phyloP scores from a whole-genome alignment of 2,113 vertebrate genomes.

The Pteronura brasiliensis region DNA sequence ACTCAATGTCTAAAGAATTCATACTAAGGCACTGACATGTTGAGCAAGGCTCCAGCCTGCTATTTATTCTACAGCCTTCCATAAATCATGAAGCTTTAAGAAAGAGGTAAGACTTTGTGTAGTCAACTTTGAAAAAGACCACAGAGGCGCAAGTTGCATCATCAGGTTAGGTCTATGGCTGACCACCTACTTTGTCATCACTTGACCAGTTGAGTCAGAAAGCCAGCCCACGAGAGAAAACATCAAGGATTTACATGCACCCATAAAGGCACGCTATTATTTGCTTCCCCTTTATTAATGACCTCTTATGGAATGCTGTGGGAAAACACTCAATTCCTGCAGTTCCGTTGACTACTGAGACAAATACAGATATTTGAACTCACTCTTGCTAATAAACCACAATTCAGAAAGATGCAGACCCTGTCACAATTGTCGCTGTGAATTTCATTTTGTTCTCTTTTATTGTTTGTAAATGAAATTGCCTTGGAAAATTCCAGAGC shows the following conservation, averaged over 20 bases:
- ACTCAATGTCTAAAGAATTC: slow-evolving; percentile 61
- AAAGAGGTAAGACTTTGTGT: slow-evolving; percentile 42
- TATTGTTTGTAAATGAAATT: neutral
- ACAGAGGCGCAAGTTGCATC: slow-evolving; percentile 39
- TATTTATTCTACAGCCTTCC: slow-evolving; percentile 43
- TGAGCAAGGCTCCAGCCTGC: slow-evolving; percentile 74
- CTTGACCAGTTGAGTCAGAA: slow-evolving; percentile 51
- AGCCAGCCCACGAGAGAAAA: slow-evolving; percentile 32
- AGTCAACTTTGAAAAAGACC: slow-evolving; percentile 49
- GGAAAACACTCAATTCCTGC: slow-evolving; percentile 79
- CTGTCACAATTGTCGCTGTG: neutral
- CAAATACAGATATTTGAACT: slow-evolving; percentile 60
- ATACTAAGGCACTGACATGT: neutral
- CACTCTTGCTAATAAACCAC: neutral
- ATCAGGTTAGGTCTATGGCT: slow-evolving; percentile 48
- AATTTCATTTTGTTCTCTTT: neutral
- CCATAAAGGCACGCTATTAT: slow-evolving; percentile 51
- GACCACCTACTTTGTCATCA: slow-evolving; percentile 47
- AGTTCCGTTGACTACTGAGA: slow-evolving; percentile 76
- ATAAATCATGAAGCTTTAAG: slow-evolving; percentile 57
- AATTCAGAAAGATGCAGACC: neutral
- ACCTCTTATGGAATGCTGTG: slow-evolving; percentile 82
- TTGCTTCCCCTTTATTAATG: slow-evolving; percentile 73
- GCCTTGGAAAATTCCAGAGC: neutral
- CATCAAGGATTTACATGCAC: neutral